These are phyloP conservation scores for Gadus macrocephalus DNA, from an alignment of 2,113 vertebrate species.

Conservation along the genomic window DNA sequence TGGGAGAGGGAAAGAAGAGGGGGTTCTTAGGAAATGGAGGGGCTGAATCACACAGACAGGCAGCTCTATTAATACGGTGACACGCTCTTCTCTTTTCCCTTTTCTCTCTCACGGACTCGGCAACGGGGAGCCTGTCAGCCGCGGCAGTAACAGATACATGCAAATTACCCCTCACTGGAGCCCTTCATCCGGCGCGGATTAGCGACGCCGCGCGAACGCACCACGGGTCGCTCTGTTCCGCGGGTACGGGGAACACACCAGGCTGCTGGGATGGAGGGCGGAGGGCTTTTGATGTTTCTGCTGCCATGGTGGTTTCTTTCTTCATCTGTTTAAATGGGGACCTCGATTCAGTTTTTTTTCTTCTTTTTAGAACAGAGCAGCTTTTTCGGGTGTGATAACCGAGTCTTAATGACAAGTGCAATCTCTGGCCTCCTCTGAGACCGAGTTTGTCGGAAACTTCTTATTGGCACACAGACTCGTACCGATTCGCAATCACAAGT, in stretches of 20 bases:
- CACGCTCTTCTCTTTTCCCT: neutral
- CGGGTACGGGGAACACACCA: slow-evolving; percentile 26
- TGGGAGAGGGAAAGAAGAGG: slow-evolving; percentile 31
- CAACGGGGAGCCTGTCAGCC: neutral
- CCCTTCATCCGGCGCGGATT: no score
- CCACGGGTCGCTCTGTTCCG: no score
- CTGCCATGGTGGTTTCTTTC: slow-evolving; percentile 24
- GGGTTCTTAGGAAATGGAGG: slow-evolving; percentile 26
- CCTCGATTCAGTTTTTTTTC: slow-evolving; percentile 43
- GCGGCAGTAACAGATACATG: neutral
- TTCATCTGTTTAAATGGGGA: slow-evolving; percentile 25
- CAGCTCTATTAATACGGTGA: slow-evolving; percentile 38
- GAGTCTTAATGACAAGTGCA: slow-evolving; percentile 22
- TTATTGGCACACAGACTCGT: neutral
- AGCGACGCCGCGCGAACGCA: no score
- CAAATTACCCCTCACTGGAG: no score
- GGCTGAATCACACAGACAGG: slow-evolving; percentile 36
- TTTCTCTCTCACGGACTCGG: neutral
- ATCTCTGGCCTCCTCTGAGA: neutral
- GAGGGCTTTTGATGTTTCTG: slow-evolving; percentile 36
- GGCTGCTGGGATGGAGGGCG: slow-evolving; percentile 3
- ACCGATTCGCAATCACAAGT: neutral
- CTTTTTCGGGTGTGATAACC: slow-evolving; percentile 20
- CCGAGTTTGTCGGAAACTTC: neutral
- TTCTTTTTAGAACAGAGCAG: slow-evolving; percentile 6